Conservation (phyloP, 2,113 vertebrate genomes). For the Tautogolabrus adspersus region DNA sequence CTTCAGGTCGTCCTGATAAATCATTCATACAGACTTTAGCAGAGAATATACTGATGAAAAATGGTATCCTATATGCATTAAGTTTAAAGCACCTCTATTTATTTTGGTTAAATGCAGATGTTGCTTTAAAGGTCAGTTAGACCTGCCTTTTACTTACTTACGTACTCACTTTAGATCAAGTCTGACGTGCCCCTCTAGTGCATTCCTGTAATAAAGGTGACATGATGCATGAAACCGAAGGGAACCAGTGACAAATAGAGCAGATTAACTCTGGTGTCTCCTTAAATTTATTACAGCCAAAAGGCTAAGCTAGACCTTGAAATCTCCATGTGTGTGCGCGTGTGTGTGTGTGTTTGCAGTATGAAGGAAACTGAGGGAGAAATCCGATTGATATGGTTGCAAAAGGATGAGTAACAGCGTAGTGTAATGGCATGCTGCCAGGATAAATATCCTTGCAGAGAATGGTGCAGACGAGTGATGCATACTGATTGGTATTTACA, state of each 20-base stretch:
- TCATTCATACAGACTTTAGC: background rate
- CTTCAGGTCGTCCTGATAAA: background rate
- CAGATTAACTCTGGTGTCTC: constrained; percentile 28
- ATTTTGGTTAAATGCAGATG: no score
- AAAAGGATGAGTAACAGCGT: constrained; percentile 8
- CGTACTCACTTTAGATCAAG: background rate
- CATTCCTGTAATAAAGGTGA: constrained; percentile 1
- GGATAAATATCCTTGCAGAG: constrained; percentile 12
- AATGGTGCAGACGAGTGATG: background rate
- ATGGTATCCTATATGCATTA: background rate
- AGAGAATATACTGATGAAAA: background rate
- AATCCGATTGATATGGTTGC: constrained; percentile 5
- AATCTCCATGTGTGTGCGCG: constrained; percentile 1
- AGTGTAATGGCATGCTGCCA: background rate
- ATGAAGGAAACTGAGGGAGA: background rate
- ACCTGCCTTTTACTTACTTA: constrained; percentile 31
- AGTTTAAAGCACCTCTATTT: background rate
- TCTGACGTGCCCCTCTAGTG: background rate
- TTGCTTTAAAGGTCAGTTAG: background rate
- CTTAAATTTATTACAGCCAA: constrained; percentile 23
- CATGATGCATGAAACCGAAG: constrained; percentile 5
- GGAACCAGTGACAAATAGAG: constrained; percentile 8
- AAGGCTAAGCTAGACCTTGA: constrained; percentile 8
- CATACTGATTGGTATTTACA: constrained; percentile 28
- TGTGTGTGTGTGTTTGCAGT: constrained; percentile 23